These are phyloP conservation scores for Opisthograptis luteolata DNA, from an alignment of 2,888 invertebrate genomes.

Conservation along the genomic window DNA sequence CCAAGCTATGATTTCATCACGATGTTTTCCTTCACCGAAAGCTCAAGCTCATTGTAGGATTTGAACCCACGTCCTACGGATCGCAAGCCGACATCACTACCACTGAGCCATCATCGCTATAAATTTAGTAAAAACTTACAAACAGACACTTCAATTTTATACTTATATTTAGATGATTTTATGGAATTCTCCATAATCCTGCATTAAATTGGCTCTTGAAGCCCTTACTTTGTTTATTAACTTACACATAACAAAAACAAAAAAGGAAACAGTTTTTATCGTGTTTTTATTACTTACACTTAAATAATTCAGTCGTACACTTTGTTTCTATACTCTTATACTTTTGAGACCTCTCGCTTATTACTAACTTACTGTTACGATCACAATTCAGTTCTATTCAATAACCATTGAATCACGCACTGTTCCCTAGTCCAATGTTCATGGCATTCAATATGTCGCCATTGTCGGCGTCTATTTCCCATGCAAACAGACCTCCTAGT, in stretches of 20 bases:
- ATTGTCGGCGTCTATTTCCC: constrained; percentile 80
- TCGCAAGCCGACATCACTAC: too few species aligned
- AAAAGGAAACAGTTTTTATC: not conserved
- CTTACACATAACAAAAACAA: not conserved
- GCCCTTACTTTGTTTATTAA: not conserved
- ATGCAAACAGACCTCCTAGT: constrained; percentile 74
- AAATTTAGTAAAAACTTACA: too few species aligned
- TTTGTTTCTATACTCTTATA: constrained; percentile 15
- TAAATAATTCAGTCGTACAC: constrained; percentile 25
- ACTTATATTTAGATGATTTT: too few species aligned
- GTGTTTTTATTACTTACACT: constrained; percentile 21
- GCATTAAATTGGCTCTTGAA: too few species aligned
- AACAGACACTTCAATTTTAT: too few species aligned
- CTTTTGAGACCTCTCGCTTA: constrained; percentile 27
- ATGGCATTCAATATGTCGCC: constrained; percentile 77
- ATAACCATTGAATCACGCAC: constrained; percentile 43
- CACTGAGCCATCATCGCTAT: too few species aligned
- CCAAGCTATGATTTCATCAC: too few species aligned
- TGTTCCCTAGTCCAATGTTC: constrained; percentile 78
- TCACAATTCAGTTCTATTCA: constrained; percentile 25
- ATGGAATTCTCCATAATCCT: too few species aligned
- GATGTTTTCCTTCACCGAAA: too few species aligned
- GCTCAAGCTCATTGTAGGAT: too few species aligned
- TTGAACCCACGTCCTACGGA: too few species aligned
- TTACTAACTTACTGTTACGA: constrained; percentile 30